phyloP scores from a whole-genome alignment of 1,140 invertebrate genomes.

The Drosophila ercepeae region DNA sequence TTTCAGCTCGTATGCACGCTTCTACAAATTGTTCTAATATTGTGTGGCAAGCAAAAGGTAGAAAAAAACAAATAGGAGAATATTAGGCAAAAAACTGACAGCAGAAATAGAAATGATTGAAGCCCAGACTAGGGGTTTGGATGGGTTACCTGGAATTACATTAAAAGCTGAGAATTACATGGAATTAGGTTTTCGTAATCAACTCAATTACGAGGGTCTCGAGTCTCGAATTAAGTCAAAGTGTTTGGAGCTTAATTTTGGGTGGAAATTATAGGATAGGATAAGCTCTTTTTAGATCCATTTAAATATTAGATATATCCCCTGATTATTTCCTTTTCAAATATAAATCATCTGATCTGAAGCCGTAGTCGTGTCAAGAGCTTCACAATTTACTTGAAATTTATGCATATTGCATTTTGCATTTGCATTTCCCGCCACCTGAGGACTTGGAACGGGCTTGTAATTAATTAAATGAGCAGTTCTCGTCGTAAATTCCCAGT shows the following conservation, averaged over 20 bases:
- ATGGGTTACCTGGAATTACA: slow-evolving; percentile 14
- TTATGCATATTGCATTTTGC: too few relatives aligned
- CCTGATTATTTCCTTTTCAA: background rate
- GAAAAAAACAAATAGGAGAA: background rate
- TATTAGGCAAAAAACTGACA: background rate
- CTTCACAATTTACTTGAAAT: too few relatives aligned
- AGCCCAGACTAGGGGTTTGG: background rate
- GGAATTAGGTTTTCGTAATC: background rate
- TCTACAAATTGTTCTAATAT: slow-evolving; percentile 31
- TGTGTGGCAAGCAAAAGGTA: background rate
- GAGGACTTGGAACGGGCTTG: background rate
- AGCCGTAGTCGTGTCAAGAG: too few relatives aligned
- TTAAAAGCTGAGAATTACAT: background rate
- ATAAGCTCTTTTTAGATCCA: too few relatives aligned
- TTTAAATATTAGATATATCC: too few relatives aligned
- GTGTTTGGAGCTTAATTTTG: too few relatives aligned
- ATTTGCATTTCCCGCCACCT: background rate
- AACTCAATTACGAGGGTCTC: background rate
- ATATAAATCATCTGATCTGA: too few relatives aligned
- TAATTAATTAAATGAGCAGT: slow-evolving; percentile 68
- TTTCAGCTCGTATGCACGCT: slow-evolving; percentile 19
- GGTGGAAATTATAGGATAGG: too few relatives aligned
- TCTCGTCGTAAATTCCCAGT: slow-evolving; percentile 15
- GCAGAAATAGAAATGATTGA: slow-evolving; percentile 1
- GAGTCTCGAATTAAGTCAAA: too few relatives aligned